phyloP scores from a whole-genome alignment of 2,113 vertebrate genomes.

The Pleuronectes platessa region DNA sequence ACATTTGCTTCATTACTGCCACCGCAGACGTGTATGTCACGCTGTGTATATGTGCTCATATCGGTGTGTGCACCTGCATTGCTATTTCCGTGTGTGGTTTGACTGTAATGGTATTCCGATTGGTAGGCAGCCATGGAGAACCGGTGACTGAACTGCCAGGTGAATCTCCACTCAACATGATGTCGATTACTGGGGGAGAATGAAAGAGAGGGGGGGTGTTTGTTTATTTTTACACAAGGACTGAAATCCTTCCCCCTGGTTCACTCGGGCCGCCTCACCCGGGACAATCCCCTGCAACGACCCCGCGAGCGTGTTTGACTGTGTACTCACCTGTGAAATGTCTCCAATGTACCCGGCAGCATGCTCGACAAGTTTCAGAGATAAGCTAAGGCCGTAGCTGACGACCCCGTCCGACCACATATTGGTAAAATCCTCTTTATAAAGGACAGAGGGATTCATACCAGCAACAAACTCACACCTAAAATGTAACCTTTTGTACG shows the following conservation, averaged over 20 bases:
- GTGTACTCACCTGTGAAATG: constrained; percentile 69
- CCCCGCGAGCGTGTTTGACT: constrained; percentile 25
- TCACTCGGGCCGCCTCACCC: constrained; percentile 14
- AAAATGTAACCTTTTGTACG: background rate
- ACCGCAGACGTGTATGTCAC: constrained; percentile 9
- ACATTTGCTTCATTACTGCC: constrained; percentile 7
- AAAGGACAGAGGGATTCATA: background rate
- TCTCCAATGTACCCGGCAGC: constrained; percentile 41
- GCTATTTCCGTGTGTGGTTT: constrained; percentile 14
- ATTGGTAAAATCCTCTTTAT: too few species aligned
- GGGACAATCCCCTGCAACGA: constrained; percentile 23
- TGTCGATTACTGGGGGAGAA: constrained; percentile 27
- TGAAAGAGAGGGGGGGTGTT: background rate
- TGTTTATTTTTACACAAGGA: constrained; percentile 34
- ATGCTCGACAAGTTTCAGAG: constrained; percentile 48
- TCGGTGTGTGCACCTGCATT: constrained; percentile 1
- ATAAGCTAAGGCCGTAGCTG: background rate
- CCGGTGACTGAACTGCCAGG: constrained; percentile 37
- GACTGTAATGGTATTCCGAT: constrained; percentile 50
- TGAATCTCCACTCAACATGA: constrained; percentile 45
- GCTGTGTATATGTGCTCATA: background rate
- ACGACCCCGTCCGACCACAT: constrained; percentile 17
- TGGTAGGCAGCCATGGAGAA: constrained; percentile 50
- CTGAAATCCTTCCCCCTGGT: constrained; percentile 22
- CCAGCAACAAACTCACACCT: background rate